Evolutionary conservation across 2,113 vertebrate species (phyloP).

Genomic region (Jacana jacana): DNA sequence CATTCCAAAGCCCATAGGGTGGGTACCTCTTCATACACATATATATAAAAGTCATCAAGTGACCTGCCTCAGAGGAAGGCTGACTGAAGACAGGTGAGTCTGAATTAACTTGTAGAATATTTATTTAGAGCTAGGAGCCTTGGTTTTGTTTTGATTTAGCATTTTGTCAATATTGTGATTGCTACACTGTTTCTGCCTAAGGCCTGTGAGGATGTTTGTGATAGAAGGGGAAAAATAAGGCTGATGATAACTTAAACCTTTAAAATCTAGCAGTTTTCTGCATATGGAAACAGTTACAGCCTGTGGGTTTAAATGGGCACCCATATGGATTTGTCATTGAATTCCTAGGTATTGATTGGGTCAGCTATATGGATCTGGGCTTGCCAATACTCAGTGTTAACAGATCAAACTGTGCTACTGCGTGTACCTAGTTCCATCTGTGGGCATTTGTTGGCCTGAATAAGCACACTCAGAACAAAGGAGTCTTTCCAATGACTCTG

Average conservation of each 20-base stretch:
- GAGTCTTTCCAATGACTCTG: neutral
- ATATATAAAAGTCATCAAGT: conserved; percentile 50
- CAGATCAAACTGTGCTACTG: neutral
- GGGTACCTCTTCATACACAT: neutral
- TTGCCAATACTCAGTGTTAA: neutral
- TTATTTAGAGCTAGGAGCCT: neutral
- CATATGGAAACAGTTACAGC: neutral
- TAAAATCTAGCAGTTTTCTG: neutral
- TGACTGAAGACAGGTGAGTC: conserved; percentile 69
- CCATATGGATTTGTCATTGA: neutral
- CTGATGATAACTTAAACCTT: neutral
- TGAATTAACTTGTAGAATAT: neutral
- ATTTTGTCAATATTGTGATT: neutral
- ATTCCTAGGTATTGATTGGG: neutral
- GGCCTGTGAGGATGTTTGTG: neutral
- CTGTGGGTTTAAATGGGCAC: neutral
- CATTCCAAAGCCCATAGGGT: conserved; percentile 52
- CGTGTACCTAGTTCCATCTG: accelerated
- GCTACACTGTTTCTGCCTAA: neutral
- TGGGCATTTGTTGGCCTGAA: neutral
- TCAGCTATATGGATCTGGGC: neutral
- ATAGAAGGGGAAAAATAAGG: neutral
- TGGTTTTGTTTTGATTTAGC: neutral
- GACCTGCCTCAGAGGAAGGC: neutral
- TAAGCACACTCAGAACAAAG: neutral